phyloP scores from a whole-genome alignment of 53 echinoderm and acorn worm genomes.

The Patiria pectinifera region DNA sequence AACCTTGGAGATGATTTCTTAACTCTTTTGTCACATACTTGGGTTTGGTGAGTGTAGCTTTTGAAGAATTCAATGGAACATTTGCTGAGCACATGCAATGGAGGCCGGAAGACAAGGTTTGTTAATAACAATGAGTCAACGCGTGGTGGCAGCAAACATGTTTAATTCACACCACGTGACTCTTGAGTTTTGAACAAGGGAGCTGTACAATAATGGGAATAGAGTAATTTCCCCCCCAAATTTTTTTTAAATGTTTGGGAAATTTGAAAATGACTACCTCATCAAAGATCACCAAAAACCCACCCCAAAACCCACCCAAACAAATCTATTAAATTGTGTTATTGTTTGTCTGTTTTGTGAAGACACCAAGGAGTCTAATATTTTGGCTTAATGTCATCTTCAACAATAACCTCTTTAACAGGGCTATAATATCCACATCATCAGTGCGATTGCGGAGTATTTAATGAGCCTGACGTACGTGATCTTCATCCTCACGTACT shows the following conservation, averaged over 20 bases:
- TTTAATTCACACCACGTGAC: too few species aligned
- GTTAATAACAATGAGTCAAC: background rate
- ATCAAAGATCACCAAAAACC: too few species aligned
- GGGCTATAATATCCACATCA: conserved; percentile 73
- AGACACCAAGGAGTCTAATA: too few species aligned
- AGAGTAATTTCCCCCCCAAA: too few species aligned
- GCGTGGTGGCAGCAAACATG: too few species aligned
- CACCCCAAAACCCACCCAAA: too few species aligned
- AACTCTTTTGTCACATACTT: background rate
- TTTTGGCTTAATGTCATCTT: background rate
- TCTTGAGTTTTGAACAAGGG: too few species aligned
- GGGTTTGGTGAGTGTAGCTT: background rate
- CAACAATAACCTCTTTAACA: background rate
- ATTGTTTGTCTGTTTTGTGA: too few species aligned
- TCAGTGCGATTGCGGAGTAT: conserved; percentile 78
- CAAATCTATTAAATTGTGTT: too few species aligned
- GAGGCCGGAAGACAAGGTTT: background rate
- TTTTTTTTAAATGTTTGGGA: too few species aligned
- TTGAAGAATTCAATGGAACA: background rate
- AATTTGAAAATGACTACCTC: too few species aligned
- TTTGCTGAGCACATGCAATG: conserved; percentile 9
- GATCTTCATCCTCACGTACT: conserved; percentile 69
- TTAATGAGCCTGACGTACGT: conserved; percentile 60
- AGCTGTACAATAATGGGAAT: too few species aligned
- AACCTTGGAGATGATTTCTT: background rate